These are phyloP conservation scores for Theristicus caerulescens DNA, from an alignment of 2,113 vertebrate species.

Conservation along the genomic window DNA sequence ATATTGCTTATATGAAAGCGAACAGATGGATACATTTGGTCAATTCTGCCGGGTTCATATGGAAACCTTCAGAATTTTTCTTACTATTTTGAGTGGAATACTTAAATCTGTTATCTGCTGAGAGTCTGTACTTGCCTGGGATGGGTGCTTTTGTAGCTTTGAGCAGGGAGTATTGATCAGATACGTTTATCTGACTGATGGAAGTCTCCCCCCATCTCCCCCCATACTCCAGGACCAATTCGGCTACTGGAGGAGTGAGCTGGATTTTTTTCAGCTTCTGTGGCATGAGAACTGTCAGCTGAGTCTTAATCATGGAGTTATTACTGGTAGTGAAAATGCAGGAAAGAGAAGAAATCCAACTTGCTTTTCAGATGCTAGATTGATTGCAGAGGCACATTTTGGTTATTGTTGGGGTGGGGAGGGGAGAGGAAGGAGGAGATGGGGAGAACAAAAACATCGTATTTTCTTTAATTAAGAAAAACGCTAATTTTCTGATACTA, in stretches of 20 bases:
- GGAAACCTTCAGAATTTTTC: constrained; percentile 59
- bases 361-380: constrained; percentile 3
- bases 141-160: not conserved
- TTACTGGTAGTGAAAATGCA: constrained; percentile 25
- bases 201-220: not conserved
- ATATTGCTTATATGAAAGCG: constrained; percentile 56
- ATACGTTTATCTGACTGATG: not conserved
- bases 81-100: constrained; percentile 47
- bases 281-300: constrained; percentile 24
- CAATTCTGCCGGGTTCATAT: constrained; percentile 52
- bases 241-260: constrained; percentile 23
- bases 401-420: not conserved
- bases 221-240: not conserved
- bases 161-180: not conserved
- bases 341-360: constrained; percentile 1
- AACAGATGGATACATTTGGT: constrained; percentile 66
- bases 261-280: constrained; percentile 21
- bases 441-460: not conserved
- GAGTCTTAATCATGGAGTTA: constrained; percentile 50
- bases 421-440: not conserved
- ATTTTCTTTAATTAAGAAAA: constrained; percentile 47
- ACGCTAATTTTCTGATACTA: constrained; percentile 29
- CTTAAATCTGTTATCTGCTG: constrained; percentile 47
- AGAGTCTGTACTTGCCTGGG: constrained; percentile 2
- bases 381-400: constrained; percentile 6